These are phyloP conservation scores for Parambassis ranga DNA, from an alignment of 2,797 vertebrate species.

Conservation along the genomic window DNA sequence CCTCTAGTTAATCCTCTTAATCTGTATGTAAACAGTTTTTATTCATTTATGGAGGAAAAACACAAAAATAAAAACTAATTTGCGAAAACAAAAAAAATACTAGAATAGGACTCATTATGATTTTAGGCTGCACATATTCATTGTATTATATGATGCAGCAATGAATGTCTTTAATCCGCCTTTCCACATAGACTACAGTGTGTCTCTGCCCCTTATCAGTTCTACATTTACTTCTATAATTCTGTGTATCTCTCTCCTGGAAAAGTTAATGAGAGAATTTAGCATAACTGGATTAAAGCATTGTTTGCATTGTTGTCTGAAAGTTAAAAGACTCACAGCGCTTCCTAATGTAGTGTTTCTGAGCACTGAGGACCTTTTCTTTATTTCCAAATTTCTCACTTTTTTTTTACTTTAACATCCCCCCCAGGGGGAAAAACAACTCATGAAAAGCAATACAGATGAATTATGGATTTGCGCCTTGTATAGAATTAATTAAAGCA, in stretches of 20 bases:
- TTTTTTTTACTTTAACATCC: conserved; percentile 1
- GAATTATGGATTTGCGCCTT: conserved; percentile 35
- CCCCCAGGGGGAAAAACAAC: neutral
- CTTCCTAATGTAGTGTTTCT: neutral
- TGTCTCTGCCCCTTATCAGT: neutral
- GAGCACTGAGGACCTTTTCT: neutral
- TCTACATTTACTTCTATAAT: neutral
- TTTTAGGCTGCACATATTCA: neutral
- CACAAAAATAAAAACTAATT: neutral
- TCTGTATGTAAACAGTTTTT: neutral
- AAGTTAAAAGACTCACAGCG: neutral
- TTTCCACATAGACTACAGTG: neutral
- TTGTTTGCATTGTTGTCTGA: neutral
- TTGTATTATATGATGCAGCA: neutral
- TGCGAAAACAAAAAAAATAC: neutral
- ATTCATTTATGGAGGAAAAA: neutral
- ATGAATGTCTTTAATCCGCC: too few relatives aligned
- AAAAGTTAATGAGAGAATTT: neutral
- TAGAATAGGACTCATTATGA: neutral
- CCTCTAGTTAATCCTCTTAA: neutral
- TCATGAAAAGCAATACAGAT: conserved; percentile 5
- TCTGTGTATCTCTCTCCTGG: neutral
- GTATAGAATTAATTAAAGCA: conserved; percentile 9
- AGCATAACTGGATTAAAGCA: neutral
- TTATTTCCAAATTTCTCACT: neutral